Conservation (phyloP, 1,140 invertebrate species). For the Sarcophaga bullata region DNA sequence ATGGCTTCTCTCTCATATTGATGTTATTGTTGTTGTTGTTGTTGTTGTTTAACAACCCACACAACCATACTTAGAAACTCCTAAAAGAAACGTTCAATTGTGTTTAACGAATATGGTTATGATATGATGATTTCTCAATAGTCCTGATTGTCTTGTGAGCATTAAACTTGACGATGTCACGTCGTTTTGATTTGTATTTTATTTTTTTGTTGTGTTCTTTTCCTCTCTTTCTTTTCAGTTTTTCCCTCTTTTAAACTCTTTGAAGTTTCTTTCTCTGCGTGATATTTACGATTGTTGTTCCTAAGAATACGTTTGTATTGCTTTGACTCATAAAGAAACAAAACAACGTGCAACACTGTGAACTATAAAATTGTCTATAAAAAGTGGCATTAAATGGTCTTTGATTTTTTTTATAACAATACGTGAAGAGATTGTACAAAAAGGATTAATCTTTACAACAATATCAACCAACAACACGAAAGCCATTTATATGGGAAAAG, state of each 20-base stretch:
- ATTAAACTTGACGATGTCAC: constrained; percentile 18
- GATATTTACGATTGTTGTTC: neutral
- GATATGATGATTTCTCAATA: constrained; percentile 40
- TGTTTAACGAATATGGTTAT: constrained; percentile 19
- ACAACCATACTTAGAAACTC: neutral
- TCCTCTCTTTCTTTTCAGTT: neutral
- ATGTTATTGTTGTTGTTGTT: neutral
- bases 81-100: neutral
- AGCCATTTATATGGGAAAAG: neutral
- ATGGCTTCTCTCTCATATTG: neutral
- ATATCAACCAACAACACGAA: neutral
- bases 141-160: constrained; percentile 1
- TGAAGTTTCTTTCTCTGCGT: constrained; percentile 14
- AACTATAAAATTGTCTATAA: neutral
- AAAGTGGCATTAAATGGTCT: constrained; percentile 32
- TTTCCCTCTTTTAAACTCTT: neutral
- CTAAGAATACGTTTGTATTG: neutral
- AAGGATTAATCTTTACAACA: neutral
- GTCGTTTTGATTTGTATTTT: neutral
- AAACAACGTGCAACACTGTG: neutral
- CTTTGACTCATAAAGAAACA: neutral
- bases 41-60: constrained; percentile 15
- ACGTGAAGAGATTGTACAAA: constrained; percentile 35
- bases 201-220: neutral
- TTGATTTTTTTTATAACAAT: constrained; percentile 24